A percentile compares a stretch with the other conserved stretches of the same genome.
phyloP scores from a whole-genome alignment of 2,113 vertebrate species.

The Trogon melanurus region DNA sequence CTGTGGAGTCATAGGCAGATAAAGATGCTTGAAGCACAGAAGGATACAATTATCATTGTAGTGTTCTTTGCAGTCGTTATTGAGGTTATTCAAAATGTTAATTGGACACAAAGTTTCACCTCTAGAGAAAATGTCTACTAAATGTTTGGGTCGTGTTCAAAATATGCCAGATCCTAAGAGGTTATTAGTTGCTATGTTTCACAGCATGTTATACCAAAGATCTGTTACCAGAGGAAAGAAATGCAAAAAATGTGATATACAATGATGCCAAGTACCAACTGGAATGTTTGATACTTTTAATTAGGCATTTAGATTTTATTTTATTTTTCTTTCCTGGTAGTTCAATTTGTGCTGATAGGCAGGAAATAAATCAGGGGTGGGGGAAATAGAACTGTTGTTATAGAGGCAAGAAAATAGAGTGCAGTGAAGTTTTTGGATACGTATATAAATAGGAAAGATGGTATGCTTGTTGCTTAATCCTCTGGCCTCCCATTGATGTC shows the following conservation, averaged over 20 bases:
- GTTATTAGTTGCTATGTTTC: background rate
- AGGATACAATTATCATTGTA: background rate
- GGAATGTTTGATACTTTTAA: background rate
- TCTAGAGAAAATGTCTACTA: background rate
- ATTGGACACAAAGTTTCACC: background rate
- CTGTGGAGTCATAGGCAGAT: background rate
- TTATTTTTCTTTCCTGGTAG: background rate
- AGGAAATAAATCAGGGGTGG: background rate
- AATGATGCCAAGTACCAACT: background rate
- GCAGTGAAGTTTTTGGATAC: background rate
- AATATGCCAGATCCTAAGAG: background rate
- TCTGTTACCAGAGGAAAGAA: background rate
- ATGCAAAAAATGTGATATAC: background rate
- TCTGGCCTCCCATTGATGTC: background rate
- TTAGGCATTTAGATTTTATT: background rate
- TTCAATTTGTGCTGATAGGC: background rate
- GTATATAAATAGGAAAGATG: background rate
- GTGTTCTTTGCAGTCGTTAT: background rate
- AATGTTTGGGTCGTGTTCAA: background rate
- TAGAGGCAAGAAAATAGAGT: background rate
- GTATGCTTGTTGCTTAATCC: background rate
- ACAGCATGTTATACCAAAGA: background rate
- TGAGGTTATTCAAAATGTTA: slow-evolving; percentile 19
- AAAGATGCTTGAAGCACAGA: background rate
- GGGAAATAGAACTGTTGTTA: background rate